These are phyloP conservation scores for Lethenteron reissneri DNA, from an alignment of 2,113 vertebrate genomes.

Conservation along the genomic window DNA sequence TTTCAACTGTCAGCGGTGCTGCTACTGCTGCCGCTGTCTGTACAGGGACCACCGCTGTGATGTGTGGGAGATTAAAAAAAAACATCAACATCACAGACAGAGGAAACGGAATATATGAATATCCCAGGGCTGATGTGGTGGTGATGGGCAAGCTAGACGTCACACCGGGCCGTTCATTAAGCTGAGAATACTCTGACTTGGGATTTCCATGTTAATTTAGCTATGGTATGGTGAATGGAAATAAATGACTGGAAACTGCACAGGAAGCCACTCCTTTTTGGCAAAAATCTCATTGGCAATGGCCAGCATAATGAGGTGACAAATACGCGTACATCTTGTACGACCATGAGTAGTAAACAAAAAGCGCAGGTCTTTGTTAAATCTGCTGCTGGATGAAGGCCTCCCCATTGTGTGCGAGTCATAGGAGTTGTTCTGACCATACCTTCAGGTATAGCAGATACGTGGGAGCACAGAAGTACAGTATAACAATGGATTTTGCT, in stretches of 20 bases:
- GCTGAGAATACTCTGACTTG: neutral
- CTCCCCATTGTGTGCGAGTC: too few species aligned
- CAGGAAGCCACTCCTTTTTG: neutral
- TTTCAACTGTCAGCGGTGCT: neutral
- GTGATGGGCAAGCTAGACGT: neutral
- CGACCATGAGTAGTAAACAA: neutral
- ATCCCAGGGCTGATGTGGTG: neutral
- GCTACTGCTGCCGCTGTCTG: neutral
- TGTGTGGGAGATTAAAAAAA: neutral
- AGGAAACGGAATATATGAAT: neutral
- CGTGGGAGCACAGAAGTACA: too few species aligned
- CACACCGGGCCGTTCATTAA: neutral
- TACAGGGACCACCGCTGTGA: neutral
- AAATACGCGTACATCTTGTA: neutral
- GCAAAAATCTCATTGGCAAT: neutral
- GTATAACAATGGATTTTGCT: too few species aligned
- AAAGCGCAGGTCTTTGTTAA: neutral
- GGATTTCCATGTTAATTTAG: constrained; percentile 1
- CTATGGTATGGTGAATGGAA: neutral
- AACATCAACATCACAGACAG: neutral
- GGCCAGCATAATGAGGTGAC: neutral
- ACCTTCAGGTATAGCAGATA: too few species aligned
- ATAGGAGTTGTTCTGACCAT: too few species aligned
- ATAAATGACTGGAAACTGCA: neutral
- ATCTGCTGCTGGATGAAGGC: neutral